Base-by-base conservation (phyloP, 2,888 invertebrate genomes). In the Nephrotoma appendiculata region DNA sequence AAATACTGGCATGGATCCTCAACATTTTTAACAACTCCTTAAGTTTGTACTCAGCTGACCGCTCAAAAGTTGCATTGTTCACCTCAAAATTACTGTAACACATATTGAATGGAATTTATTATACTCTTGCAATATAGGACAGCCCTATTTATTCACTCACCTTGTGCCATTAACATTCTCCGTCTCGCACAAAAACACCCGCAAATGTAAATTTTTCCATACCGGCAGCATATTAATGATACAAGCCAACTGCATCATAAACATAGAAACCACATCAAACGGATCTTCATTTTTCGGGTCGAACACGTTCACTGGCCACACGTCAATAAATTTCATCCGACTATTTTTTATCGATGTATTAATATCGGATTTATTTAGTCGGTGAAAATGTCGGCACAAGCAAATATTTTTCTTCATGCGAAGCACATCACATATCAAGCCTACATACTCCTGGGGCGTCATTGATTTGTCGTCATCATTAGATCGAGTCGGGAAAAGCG, bases 291-390 rank as follows among this genome's bases (percentile, higher is more conserved):
- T 94, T 87, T 92, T 95, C 88, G 95, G 97, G 89, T 94, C 93
- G 88, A 98, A 94, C 88, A 98, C 95, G 91, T 99, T 98, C 1
- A 98, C 96, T 1, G 99, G 97, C 99, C 99, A 99, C 5, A 99
- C 98, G 92, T 99, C 99, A 87, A 99, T 98, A 92, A 95, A 97
- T 88, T 94, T 94, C 19, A 85, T 85, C 7, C 85, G 85, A 45
- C 44, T 85, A 44, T 85, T 43, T 85, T 85, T 85, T 1, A 85
- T 91, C 88, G 42, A 85, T 11, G 85, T 31, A 44, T 43, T 44
- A 19, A 85, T 85, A 19, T 52, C 52, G 0, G 86, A 7, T 86
- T 97, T 98, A 90, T 98, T 96, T 88, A 99, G 92, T 86, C 93
- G 93, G 88, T 96, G 94, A 91, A 99, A 99, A 92, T 99, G 96